Evolutionary conservation across 92 coral and sea anemone species (phyloP).

Genomic region (Anthopleura xanthogrammica): DNA sequence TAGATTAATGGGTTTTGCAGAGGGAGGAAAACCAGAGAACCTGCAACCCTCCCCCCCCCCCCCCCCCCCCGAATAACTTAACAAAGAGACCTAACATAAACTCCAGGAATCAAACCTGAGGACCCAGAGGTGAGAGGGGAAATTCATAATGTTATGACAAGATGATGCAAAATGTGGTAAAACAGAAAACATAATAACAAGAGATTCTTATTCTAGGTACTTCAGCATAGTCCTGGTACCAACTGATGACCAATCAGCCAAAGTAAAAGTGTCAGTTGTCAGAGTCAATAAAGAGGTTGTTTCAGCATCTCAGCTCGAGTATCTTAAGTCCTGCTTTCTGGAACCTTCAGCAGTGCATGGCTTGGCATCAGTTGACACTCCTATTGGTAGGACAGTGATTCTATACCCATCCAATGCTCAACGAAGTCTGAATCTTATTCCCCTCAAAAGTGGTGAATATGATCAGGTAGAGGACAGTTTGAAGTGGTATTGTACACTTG

Average conservation of each 20-base stretch:
- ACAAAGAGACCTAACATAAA: too few species aligned
- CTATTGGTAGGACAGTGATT: conserved; percentile 49
- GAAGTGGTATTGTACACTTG: conserved; percentile 63
- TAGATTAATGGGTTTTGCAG: too few species aligned
- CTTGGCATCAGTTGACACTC: conserved; percentile 37
- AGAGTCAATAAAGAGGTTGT: conserved; percentile 38
- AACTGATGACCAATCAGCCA: conserved; percentile 35
- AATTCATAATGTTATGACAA: too few species aligned
- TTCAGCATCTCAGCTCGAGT: conserved; percentile 50
- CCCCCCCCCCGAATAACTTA: too few species aligned
- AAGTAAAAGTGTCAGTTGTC: conserved; percentile 60
- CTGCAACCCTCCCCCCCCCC: too few species aligned
- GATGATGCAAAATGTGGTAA: too few species aligned
- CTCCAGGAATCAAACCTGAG: too few species aligned
- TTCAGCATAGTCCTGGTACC: conserved; percentile 68
- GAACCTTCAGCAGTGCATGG: conserved; percentile 45
- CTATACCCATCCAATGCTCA: conserved; percentile 37
- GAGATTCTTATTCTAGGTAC: conserved; percentile 37
- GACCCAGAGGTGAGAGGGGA: too few species aligned
- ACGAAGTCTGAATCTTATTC: conserved; percentile 58
- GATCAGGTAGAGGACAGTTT: conserved; percentile 43
- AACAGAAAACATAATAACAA: too few species aligned
- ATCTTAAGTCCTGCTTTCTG: conserved; percentile 43
- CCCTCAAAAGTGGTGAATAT: conserved; percentile 59
- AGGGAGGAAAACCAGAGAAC: too few species aligned